Conservation (phyloP, 1,140 invertebrate genomes). For the Drosophila kohkoa region DNA sequence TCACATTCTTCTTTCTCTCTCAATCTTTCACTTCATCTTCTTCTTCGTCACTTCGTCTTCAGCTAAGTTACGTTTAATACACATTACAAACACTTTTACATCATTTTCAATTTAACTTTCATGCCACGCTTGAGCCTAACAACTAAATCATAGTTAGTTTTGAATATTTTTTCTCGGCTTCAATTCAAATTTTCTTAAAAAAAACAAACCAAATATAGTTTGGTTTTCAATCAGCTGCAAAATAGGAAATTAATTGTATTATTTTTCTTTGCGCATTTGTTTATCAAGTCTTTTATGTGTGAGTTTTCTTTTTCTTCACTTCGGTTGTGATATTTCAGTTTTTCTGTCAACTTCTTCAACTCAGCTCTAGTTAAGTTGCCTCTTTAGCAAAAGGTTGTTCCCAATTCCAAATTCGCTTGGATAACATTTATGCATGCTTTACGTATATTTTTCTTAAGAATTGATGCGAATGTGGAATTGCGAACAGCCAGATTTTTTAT, state of each 20-base stretch:
- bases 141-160: slow-evolving; percentile 41
- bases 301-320: slow-evolving; percentile 37
- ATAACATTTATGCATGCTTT: slow-evolving; percentile 1
- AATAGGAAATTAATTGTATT: slow-evolving; percentile 56
- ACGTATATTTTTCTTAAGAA: not conserved
- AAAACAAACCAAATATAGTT: not conserved
- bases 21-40: not conserved
- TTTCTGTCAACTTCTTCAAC: slow-evolving; percentile 39
- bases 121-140: slow-evolving; percentile 65
- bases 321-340: slow-evolving; percentile 38
- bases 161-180: slow-evolving; percentile 24
- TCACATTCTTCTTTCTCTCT: slow-evolving; percentile 37
- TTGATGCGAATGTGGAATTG: slow-evolving; percentile 14
- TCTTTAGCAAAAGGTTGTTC: not conserved
- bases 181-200: slow-evolving; percentile 27
- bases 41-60: slow-evolving; percentile 1
- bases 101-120: slow-evolving; percentile 19
- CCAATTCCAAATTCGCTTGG: not conserved
- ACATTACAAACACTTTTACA: slow-evolving; percentile 64
- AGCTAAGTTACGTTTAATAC: slow-evolving; percentile 57
- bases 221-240: slow-evolving; percentile 51
- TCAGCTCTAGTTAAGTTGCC: slow-evolving; percentile 48
- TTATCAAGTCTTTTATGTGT: slow-evolving; percentile 65
- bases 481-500: slow-evolving; percentile 13
- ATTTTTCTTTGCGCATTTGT: slow-evolving; percentile 56